phyloP scores from a whole-genome alignment of 2,797 vertebrate species.

The Urophycis tenuis region DNA sequence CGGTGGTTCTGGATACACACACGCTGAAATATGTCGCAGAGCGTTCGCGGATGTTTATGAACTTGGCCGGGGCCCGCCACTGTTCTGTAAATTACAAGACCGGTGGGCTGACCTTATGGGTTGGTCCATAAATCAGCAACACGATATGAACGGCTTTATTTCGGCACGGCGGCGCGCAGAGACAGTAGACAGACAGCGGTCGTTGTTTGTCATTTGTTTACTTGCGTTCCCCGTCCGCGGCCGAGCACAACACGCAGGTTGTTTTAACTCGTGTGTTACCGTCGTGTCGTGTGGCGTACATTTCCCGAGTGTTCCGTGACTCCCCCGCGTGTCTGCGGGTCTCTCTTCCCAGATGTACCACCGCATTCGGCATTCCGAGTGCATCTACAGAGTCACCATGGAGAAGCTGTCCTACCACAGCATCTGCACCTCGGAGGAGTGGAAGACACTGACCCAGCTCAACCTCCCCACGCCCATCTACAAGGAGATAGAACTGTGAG shows the following conservation, averaged over 20 bases:
- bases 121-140: slow-evolving; percentile 2
- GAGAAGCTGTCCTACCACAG: slow-evolving; percentile 98
- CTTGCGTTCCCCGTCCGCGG: not conserved
- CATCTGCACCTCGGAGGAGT: slow-evolving; percentile 95
- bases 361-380: slow-evolving; percentile 96
- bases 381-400: slow-evolving; percentile 98
- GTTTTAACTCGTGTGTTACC: not conserved
- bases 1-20: slow-evolving; percentile 18
- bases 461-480: slow-evolving; percentile 83
- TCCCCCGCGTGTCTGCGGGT: too few relatives aligned
- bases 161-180: not conserved
- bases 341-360: slow-evolving; percentile 87
- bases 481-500: slow-evolving; percentile 92
- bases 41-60: slow-evolving; percentile 22
- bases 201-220: too few relatives aligned
- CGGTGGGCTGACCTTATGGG: slow-evolving; percentile 1
- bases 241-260: not conserved
- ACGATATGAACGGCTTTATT: slow-evolving; percentile 8
- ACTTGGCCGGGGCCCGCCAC: slow-evolving; percentile 25
- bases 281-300: too few relatives aligned
- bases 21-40: slow-evolving; percentile 35
- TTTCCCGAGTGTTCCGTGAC: too few relatives aligned
- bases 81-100: slow-evolving; percentile 28
- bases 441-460: slow-evolving; percentile 88
- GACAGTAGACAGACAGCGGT: not conserved